Evolutionary conservation across 30 jellyfish, hydroid and myxozoan species (phyloP), one percentile per base, ranked within the genome.

Genomic region (Chrysaora quinquecirrha): DNA sequence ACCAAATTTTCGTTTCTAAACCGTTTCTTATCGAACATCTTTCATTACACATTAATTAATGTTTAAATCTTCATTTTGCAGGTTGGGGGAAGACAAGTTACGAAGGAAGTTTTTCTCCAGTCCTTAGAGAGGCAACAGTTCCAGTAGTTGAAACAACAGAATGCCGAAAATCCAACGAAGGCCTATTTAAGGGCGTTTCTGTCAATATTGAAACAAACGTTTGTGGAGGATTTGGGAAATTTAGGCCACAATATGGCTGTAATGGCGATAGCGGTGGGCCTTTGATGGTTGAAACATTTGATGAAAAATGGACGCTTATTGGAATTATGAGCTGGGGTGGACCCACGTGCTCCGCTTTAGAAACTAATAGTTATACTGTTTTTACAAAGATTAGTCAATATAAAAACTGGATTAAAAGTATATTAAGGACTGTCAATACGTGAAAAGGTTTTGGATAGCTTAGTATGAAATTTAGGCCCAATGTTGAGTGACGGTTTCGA

Each of bases 191-290:
- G 20, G 61, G 67, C 35, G 95, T 91, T 24, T 29, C 54, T 19
- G 98, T 91, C 24, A 66, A 71, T 64, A 12, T 6, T 7, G 67
- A 75, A 11, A 50, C 32, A 22, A 73, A 91, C 49, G 34, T 86
- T 23, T 91, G 98, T 50, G 96, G 61, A 12, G 98, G 98, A 11
- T 78, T 48, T 58, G 98, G 98, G 23, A 75, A 75, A 30, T 48
- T 2, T 25, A 25, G 87, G 35, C 75, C 79, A 23, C 95, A 78
- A 34, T 78, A 91, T 32, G 98, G 96, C 4, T 91, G 98, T 49
- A 82, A 85, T 23, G 98, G 98, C 21, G 98, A 91, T 78, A 91
- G 98, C 60, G 98, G 98, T 1, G 96, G 98, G 2, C 95, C 95
- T 7, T 76, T 91, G 34, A 71, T 82, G 85, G 43, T 46, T 23